Conservation (phyloP, 1,140 invertebrate genomes). For the Limonius californicus region DNA sequence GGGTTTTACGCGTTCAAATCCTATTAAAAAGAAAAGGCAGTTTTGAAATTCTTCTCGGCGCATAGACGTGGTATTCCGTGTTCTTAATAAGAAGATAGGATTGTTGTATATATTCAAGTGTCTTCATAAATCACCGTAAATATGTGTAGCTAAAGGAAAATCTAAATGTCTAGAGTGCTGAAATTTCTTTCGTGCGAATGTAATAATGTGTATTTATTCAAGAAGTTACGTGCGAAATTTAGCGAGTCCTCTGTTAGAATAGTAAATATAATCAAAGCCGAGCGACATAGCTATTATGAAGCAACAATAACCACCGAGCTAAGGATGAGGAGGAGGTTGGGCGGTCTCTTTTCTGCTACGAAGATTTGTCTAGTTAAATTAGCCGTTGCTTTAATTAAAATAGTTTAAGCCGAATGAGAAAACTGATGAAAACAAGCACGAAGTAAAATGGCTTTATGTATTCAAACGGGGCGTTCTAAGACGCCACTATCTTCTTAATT, state of each 20-base stretch:
- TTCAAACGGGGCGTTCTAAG: conserved; percentile 22
- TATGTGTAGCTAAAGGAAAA: too few relatives aligned
- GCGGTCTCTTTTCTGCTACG: conserved; percentile 13
- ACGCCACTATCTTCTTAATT: conserved; percentile 28
- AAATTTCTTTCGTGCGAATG: too few relatives aligned
- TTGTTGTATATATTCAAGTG: too few relatives aligned
- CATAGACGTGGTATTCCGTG: too few relatives aligned
- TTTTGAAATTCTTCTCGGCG: too few relatives aligned
- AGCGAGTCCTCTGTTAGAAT: not conserved
- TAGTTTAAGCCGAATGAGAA: conserved; percentile 37
- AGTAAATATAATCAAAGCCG: conserved; percentile 12
- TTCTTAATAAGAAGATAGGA: too few relatives aligned
- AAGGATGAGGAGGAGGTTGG: conserved; percentile 3
- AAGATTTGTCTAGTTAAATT: conserved; percentile 40
- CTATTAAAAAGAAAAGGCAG: too few relatives aligned
- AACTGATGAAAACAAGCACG: conserved; percentile 34
- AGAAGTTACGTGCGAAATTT: conserved; percentile 1
- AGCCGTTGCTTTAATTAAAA: conserved; percentile 42
- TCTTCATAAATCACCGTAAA: too few relatives aligned
- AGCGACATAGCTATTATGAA: conserved; percentile 9
- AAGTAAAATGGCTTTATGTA: conserved; percentile 28
- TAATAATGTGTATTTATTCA: too few relatives aligned
- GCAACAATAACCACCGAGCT: not conserved
- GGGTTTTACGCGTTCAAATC: too few relatives aligned
- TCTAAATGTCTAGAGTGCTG: too few relatives aligned